Evolutionary conservation across 2,113 vertebrate species (phyloP).

Genomic region (Turnix velox): DNA sequence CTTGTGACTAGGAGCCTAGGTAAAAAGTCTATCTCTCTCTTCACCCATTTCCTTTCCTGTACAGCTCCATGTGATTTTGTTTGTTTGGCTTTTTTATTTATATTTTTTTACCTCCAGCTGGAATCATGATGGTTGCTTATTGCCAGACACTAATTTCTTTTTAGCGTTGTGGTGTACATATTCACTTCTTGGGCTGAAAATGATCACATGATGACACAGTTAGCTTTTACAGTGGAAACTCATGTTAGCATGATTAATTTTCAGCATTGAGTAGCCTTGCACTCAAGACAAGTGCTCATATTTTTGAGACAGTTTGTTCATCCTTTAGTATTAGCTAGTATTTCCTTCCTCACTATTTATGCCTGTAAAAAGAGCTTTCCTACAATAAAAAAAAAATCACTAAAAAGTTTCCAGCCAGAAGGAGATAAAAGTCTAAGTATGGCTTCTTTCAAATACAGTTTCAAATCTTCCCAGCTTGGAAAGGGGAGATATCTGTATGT

Average conservation of each 20-base stretch:
- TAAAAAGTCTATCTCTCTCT: not conserved
- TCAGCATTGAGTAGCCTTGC: not conserved
- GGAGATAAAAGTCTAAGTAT: not conserved
- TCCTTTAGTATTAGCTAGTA: not conserved
- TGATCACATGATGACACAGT: not conserved
- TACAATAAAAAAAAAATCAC: not conserved
- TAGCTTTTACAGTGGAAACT: conserved; percentile 11
- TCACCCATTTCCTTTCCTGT: not conserved
- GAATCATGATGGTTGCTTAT: not conserved
- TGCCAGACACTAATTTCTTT: not conserved
- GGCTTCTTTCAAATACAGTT: not conserved
- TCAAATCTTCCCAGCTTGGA: not conserved
- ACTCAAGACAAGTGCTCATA: not conserved
- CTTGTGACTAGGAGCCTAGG: not conserved
- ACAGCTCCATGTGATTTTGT: not conserved
- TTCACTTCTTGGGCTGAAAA: not conserved
- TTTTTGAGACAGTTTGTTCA: not conserved
- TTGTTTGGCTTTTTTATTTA: not conserved
- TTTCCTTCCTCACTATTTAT: not conserved
- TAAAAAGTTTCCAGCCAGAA: not conserved
- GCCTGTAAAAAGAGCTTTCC: not conserved
- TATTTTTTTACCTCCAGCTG: not conserved
- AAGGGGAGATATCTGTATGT: not conserved
- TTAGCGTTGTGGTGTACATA: not conserved
- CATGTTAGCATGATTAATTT: not conserved